Base-by-base conservation (phyloP, 2,113 vertebrate genomes). In the Pachycephala philippinensis region DNA sequence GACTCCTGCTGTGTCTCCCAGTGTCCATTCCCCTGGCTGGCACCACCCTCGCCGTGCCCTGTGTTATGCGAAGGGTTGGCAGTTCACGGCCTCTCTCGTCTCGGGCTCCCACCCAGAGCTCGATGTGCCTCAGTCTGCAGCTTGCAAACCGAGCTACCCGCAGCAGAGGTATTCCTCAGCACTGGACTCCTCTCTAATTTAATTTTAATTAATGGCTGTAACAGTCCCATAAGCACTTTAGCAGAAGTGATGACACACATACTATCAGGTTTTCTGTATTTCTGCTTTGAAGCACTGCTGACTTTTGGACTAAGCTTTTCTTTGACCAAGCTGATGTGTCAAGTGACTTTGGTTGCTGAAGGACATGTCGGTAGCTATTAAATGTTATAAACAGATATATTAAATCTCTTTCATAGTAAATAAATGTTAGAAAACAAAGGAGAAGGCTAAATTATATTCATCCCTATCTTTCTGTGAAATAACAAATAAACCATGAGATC, bases 61-160 rank as follows among this genome's bases (percentile, higher is more conserved):
- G 40, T 17, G 15, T 24, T 47, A 7, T 6, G 18, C n/a, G 9
- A 24, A 45, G 19, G 11, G 6, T 5, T 70, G n/a, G 24, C 11
- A 17, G 6, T 56, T 49, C 75, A 71, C 1, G 11, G 40, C 21
- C 26, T 31, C 26, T 31, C 30, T 12, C 1, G 20, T 54, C 65
- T 35, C 3, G 2, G 2, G 35, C 21, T 79, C 21, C 24, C 50
- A 27, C 9, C 9, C 17, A 10, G 35, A 64, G 21, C 4, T 64
- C 11, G 1, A 15, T 8, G 14, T 35, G 16, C 11, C 24, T 47
- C 40, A 6, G 14, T 11, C 17, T 15, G 50, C 17, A 31, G 12
- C 39, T 28, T 42, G 26, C 37, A 33, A 30, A 37, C 22, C 1
- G 2, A 44, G 33, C 37, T 39, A 23, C 27, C 24, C 0, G 2